A percentile compares a stretch with the other conserved stretches of the same genome.
Conservation (phyloP, 2,888 invertebrate genomes). For the Dryocosmus kuriphilus region DNA sequence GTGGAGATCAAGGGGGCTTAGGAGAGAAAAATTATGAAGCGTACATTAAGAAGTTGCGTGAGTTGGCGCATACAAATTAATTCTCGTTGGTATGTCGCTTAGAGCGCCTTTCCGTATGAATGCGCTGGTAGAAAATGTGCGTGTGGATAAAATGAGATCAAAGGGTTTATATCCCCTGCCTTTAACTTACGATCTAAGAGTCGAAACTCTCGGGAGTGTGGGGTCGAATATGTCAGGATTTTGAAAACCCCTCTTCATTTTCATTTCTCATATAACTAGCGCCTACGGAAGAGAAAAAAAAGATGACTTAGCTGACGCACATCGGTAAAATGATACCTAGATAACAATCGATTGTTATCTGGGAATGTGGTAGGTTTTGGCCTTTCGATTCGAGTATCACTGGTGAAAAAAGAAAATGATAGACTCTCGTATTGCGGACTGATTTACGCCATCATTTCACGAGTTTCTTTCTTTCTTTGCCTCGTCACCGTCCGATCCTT, state of each 20-base stretch:
- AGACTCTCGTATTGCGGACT: slow-evolving; percentile 28
- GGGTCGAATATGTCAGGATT: slow-evolving; percentile 35
- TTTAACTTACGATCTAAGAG: slow-evolving; percentile 10
- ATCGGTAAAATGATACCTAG: too few relatives aligned
- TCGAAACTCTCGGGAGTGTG: slow-evolving; percentile 18
- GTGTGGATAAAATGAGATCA: slow-evolving; percentile 15
- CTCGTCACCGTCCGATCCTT: slow-evolving; percentile 26
- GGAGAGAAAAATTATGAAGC: slow-evolving; percentile 6
- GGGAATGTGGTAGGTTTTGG: slow-evolving; percentile 59
- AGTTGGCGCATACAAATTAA: slow-evolving; percentile 35
- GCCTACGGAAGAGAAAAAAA: neutral
- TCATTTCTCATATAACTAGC: neutral
- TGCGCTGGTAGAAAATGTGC: neutral
- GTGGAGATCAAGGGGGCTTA: neutral
- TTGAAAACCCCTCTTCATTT: neutral
- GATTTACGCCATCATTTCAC: slow-evolving; percentile 18
- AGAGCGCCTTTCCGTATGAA: slow-evolving; percentile 28
- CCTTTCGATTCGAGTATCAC: slow-evolving; percentile 45
- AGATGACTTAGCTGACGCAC: slow-evolving; percentile 22
- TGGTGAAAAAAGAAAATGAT: neutral
- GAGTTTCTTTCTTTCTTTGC: slow-evolving; percentile 37
- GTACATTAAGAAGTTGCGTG: slow-evolving; percentile 27
- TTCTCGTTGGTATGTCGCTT: slow-evolving; percentile 18
- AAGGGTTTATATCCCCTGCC: slow-evolving; percentile 25
- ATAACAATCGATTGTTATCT: too few relatives aligned